A percentile compares a stretch with the other conserved stretches of the same genome.
Conservation (phyloP, 2,113 vertebrate genomes). For the Neomonachus schauinslandi region DNA sequence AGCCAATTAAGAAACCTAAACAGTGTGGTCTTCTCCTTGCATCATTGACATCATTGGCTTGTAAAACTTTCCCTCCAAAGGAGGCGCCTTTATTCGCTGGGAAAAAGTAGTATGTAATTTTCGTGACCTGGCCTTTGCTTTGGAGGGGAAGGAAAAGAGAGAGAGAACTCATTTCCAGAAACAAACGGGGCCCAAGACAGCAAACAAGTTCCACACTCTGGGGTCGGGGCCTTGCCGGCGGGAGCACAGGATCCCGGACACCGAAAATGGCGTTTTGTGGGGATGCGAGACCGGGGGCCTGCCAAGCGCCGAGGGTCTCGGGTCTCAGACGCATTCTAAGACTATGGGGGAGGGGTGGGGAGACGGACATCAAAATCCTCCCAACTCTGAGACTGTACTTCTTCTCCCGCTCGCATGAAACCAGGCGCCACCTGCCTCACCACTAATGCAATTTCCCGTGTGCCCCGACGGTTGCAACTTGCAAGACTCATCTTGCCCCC, state of each 20-base stretch:
- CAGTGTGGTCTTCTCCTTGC: slow-evolving; percentile 58
- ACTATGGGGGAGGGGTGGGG: not conserved
- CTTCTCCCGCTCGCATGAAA: not conserved
- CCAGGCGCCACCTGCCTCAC: not conserved
- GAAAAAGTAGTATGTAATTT: slow-evolving; percentile 55
- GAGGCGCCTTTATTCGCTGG: slow-evolving; percentile 21
- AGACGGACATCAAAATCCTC: not conserved
- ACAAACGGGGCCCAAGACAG: not conserved
- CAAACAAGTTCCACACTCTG: not conserved
- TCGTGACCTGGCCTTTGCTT: slow-evolving; percentile 62
- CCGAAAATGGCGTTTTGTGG: not conserved
- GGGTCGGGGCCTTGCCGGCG: not conserved
- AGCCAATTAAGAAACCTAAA: slow-evolving; percentile 68
- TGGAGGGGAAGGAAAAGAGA: not conserved
- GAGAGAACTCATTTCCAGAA: slow-evolving; percentile 10
- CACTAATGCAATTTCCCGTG: not conserved
- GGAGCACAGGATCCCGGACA: fast-evolving
- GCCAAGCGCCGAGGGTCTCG: fast-evolving
- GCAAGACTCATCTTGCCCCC: not conserved
- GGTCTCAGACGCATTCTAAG: not conserved
- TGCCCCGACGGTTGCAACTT: not conserved
- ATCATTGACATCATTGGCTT: slow-evolving; percentile 72
- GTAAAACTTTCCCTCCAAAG: slow-evolving; percentile 78
- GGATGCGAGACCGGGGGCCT: not conserved
- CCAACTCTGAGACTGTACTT: not conserved